Evolutionary conservation across 2,888 invertebrate species (phyloP).

Genomic region (Polyommatus iphigenia): DNA sequence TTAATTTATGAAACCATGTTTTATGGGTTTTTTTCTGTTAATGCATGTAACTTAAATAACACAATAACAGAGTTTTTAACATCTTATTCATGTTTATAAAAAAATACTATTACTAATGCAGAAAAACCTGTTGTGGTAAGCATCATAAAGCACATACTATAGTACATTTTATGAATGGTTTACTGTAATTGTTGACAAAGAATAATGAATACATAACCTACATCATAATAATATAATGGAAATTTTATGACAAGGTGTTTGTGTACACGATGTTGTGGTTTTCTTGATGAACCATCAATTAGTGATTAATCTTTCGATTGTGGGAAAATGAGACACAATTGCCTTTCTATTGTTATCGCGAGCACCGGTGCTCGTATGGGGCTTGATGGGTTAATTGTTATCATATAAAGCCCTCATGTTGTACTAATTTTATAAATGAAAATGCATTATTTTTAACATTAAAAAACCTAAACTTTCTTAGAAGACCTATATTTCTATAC

Average conservation of each 20-base stretch:
- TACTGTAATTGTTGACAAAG: background rate
- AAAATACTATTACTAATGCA: background rate
- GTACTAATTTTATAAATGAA: background rate
- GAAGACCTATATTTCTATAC: background rate
- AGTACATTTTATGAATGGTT: background rate
- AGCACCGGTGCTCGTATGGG: no score
- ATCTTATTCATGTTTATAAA: background rate
- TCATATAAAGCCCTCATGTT: background rate
- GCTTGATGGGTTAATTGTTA: background rate
- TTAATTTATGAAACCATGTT: no score
- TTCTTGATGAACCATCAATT: background rate
- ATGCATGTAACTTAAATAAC: background rate
- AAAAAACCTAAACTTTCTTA: background rate
- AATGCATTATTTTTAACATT: background rate
- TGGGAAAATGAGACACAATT: no score
- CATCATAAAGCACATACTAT: background rate
- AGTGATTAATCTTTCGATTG: background rate
- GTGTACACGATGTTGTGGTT: background rate
- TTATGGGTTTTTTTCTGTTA: no score
- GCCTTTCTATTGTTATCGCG: no score
- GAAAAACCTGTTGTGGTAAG: background rate
- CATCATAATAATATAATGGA: background rate
- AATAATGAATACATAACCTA: background rate
- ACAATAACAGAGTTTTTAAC: background rate
- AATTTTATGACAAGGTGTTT: background rate